Evolutionary conservation across 1,140 invertebrate species (phyloP).

Genomic region (Conus ventricosus): DNA sequence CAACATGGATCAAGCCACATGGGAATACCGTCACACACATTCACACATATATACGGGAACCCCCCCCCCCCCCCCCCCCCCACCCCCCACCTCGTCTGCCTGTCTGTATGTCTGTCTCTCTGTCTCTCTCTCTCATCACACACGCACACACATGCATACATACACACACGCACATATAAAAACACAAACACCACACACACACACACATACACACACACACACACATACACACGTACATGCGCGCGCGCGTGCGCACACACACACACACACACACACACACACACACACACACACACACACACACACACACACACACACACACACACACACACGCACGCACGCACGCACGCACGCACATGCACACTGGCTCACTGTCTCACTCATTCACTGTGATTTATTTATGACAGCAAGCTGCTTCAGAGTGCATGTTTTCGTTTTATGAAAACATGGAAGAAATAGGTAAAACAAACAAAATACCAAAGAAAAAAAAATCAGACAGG

Average conservation of each 20-base stretch:
- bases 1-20: too few species aligned
- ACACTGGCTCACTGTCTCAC: background rate
- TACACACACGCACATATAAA: background rate
- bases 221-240: background rate
- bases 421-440: too few species aligned
- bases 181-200: background rate
- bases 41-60: too few species aligned
- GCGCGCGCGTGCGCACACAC: background rate
- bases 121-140: background rate
- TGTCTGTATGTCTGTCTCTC: too few species aligned
- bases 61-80: too few species aligned
- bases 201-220: background rate
- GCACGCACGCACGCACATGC: background rate
- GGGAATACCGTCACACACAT: too few species aligned
- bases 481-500: too few species aligned
- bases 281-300: background rate
- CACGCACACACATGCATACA: background rate
- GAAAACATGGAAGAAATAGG: too few species aligned
- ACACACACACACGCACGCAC: slow-evolving; percentile 2
- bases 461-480: too few species aligned
- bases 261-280: background rate
- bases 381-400: too few species aligned
- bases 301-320: slow-evolving; percentile 4
- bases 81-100: too few species aligned
- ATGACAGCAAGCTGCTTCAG: too few species aligned